Base-by-base conservation (phyloP, 2,113 vertebrate species). In the Canis aureus region DNA sequence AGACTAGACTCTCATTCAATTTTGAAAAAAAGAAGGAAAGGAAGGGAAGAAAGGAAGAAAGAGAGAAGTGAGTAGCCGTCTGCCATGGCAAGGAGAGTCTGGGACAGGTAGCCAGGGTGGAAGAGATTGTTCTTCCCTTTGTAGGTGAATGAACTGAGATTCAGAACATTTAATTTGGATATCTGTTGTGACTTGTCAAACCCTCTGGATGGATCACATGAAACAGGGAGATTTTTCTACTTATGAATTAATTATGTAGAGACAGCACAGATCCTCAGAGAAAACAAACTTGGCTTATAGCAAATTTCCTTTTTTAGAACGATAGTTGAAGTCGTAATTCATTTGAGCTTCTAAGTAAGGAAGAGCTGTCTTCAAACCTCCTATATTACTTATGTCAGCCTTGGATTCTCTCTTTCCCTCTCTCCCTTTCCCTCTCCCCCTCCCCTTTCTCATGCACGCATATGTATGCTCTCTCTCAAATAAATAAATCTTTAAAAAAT, bases 321-420 rank as follows among this genome's bases (percentile, higher is more conserved):
- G 23, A 59, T 82, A 95, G 17, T 79, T 71, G 16, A 89, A 79
- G 8, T 62, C 84, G 83, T 23, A 76, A 57, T 97, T 97, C 43
- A 57, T 84, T 89, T 83, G 60, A 97, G n/a, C 78, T 88, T 69
- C 25, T 91, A 81, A 88, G 25, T 55, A 88, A 87, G 25, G 32
- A 91, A 83, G 27, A 84, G 17, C 64, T 89, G 62, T 69, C n/a
- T 66, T 95, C 3, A 35, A 69, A 78, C 62, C 20, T 89, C 89
- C 51, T 92, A 2, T 57, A 17, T 94, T 92, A 69, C 2, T 66
- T 82, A 3, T 76, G 1, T 69, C 43, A 94, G 13, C 29, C 23
- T 69, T 92, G 62, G 43, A 62, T n/a, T 69, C 66, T 67, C 66
- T 17, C 32, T 67, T 29, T 67, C 66, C 66, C 32, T n/a, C 67